These are phyloP conservation scores for Chamaea fasciata DNA, from an alignment of 2,113 vertebrate genomes.

Conservation along the genomic window DNA sequence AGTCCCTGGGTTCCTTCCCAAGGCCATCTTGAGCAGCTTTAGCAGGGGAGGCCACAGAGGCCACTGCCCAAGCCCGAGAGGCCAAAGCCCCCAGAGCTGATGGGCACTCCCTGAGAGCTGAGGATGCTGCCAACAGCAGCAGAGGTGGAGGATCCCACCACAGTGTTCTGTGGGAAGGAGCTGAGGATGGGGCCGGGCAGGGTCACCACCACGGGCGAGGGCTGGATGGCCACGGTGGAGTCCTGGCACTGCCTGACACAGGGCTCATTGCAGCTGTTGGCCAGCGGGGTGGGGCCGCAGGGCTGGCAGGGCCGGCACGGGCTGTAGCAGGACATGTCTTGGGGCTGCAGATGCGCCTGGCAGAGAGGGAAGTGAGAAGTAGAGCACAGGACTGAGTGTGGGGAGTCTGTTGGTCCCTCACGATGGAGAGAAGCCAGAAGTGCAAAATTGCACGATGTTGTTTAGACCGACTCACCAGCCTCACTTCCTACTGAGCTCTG, in stretches of 20 bases:
- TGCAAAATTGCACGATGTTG: fast-evolving
- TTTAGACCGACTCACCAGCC: background rate
- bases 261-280: background rate
- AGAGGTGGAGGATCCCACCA: background rate
- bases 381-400: background rate
- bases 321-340: background rate
- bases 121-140: no score
- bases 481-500: background rate
- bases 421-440: background rate
- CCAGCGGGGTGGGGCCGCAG: background rate
- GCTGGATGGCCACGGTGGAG: background rate
- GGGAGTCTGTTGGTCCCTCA: background rate
- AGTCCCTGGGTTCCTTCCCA: background rate
- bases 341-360: background rate
- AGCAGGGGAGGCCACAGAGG: background rate
- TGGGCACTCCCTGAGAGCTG: no score
- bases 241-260: no score
- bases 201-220: background rate
- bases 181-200: background rate
- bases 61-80: background rate
- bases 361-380: fast-evolving
- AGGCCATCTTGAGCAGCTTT: background rate
- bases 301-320: background rate
- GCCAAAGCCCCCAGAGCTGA: no score
- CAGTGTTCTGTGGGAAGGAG: background rate